These are phyloP conservation scores for Podabrus alpinus DNA, from an alignment of 2,888 invertebrate species.

Conservation along the genomic window DNA sequence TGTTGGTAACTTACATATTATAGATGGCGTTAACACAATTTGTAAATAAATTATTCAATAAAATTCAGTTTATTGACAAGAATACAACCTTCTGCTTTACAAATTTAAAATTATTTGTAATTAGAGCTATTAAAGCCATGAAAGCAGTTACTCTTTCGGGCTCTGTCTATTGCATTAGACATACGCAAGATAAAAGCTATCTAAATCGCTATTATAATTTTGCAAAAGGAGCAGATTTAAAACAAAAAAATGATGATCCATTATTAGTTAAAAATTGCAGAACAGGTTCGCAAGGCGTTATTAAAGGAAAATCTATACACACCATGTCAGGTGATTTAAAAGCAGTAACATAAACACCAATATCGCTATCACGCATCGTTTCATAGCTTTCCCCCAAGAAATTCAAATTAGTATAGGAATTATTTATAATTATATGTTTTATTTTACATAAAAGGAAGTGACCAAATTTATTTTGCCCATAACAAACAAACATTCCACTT, in stretches of 20 bases:
- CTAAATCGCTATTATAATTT: neutral
- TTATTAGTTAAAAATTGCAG: neutral
- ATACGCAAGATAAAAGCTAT: too few species aligned
- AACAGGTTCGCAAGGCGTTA: neutral
- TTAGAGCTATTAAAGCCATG: too few species aligned
- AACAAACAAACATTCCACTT: conserved; percentile 1
- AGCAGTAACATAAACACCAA: neutral
- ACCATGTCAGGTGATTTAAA: neutral
- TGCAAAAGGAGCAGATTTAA: neutral
- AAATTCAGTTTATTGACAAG: too few species aligned
- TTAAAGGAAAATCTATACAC: neutral
- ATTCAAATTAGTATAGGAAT: neutral
- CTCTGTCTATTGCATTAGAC: too few species aligned
- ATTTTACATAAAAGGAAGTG: neutral
- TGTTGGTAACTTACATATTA: too few species aligned
- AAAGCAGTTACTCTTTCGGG: too few species aligned
- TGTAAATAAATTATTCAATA: too few species aligned
- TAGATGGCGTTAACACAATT: too few species aligned
- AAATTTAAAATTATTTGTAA: too few species aligned
- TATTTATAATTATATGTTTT: conserved; percentile 1
- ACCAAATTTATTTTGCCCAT: neutral
- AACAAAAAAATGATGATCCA: neutral
- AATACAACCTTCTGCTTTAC: too few species aligned
- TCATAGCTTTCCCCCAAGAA: neutral
- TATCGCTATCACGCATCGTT: neutral